Conservation (phyloP, 2,888 invertebrate species). For the Eristalis pertinax region DNA sequence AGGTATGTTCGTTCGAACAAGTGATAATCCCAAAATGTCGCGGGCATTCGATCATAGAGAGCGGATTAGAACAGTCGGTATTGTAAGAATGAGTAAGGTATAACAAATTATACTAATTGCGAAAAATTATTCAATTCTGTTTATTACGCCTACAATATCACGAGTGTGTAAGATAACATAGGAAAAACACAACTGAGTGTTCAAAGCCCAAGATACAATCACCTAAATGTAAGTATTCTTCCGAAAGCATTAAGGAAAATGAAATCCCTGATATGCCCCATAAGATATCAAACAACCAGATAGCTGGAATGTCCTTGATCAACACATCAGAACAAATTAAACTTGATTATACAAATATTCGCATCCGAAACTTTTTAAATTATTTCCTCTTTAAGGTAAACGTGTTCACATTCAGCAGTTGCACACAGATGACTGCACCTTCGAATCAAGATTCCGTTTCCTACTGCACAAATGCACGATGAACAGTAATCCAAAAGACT, state of each 20-base stretch:
- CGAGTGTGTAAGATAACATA: too few relatives aligned
- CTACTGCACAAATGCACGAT: constrained; percentile 18
- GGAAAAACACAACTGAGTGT: too few relatives aligned
- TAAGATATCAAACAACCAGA: not conserved
- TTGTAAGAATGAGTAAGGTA: too few relatives aligned
- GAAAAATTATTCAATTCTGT: too few relatives aligned
- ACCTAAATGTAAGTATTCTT: not conserved
- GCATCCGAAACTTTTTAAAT: constrained; percentile 18
- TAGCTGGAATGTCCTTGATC: constrained; percentile 31
- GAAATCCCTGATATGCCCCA: not conserved
- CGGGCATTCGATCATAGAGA: too few relatives aligned
- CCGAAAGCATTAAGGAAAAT: constrained; percentile 29
- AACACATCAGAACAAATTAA: constrained; percentile 48
- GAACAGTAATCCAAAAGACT: not conserved
- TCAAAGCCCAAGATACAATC: too few relatives aligned
- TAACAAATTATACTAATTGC: too few relatives aligned
- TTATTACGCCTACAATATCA: too few relatives aligned
- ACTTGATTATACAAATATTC: constrained; percentile 44
- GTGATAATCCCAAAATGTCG: too few relatives aligned
- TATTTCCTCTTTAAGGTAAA: constrained; percentile 34
- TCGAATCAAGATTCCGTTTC: not conserved
- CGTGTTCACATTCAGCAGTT: constrained; percentile 27
- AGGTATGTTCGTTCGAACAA: too few relatives aligned
- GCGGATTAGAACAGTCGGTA: too few relatives aligned
- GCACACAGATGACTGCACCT: not conserved